Evolutionary conservation across 1,140 invertebrate genomes (phyloP).

Genomic region (Hylyphantes graminicola): DNA sequence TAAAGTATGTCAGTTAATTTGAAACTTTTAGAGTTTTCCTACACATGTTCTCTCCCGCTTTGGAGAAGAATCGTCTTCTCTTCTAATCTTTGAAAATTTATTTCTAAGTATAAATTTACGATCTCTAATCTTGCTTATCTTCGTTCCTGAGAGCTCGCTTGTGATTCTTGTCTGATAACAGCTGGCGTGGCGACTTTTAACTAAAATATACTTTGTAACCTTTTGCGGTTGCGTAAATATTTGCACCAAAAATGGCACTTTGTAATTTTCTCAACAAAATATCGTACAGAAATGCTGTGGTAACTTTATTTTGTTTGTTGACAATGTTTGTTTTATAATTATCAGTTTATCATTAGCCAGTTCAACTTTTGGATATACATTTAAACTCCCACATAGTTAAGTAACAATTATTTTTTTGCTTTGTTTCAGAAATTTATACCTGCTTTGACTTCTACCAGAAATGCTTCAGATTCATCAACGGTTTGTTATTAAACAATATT

Average conservation of each 20-base stretch:
- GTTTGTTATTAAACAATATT: conserved; percentile 5
- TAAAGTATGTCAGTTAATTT: too few species aligned
- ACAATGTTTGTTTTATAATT: too few species aligned
- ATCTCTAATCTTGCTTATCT: conserved; percentile 17
- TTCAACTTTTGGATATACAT: too few species aligned
- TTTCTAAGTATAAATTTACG: background rate
- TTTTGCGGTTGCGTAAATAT: background rate
- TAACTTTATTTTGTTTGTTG: conserved; percentile 11
- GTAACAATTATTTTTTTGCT: conserved; percentile 4
- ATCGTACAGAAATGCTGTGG: conserved; percentile 12
- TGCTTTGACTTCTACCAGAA: conserved; percentile 27
- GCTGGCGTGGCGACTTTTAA: conserved; percentile 36
- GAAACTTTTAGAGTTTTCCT: too few species aligned
- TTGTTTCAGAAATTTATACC: conserved; percentile 26
- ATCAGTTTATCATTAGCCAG: too few species aligned
- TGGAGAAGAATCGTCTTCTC: too few species aligned
- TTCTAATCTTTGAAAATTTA: too few species aligned
- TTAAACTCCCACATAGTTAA: background rate
- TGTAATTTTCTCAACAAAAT: background rate
- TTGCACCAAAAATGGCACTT: conserved; percentile 27
- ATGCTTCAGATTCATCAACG: background rate
- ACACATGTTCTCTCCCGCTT: too few species aligned
- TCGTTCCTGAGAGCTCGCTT: conserved; percentile 32
- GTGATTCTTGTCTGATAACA: conserved; percentile 47
- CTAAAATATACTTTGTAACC: background rate